Conservation (phyloP, 2,888 invertebrate species). For the Netelia inedita region DNA sequence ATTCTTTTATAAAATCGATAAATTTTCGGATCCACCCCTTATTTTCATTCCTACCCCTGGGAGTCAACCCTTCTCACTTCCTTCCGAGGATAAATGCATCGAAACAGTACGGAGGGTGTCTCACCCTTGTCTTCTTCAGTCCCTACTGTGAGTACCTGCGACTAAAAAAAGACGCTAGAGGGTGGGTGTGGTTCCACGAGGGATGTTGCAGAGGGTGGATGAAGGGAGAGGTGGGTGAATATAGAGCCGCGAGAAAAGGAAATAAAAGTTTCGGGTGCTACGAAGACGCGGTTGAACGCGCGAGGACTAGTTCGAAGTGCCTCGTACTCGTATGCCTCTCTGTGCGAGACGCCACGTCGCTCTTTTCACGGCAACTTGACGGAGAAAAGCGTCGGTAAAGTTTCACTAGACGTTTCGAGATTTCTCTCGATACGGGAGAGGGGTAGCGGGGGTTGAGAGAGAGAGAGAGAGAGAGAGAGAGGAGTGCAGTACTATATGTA, state of each 20-base stretch:
- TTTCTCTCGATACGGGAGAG: constrained; percentile 66
- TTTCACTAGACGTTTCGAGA: constrained; percentile 80
- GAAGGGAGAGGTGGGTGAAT: constrained; percentile 27
- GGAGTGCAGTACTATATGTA: constrained; percentile 3
- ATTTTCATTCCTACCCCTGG: constrained; percentile 48
- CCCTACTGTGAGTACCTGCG: constrained; percentile 35
- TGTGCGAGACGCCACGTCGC: constrained; percentile 48
- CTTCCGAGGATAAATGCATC: constrained; percentile 18
- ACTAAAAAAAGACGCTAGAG: constrained; percentile 14
- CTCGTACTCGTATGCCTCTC: constrained; percentile 65
- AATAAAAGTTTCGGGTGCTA: constrained; percentile 77
- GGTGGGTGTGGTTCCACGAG: constrained; percentile 54
- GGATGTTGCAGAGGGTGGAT: constrained; percentile 61
- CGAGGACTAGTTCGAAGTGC: constrained; percentile 77
- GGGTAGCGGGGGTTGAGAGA: constrained; percentile 6
- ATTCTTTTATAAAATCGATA: not conserved
- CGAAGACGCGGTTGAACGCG: constrained; percentile 68
- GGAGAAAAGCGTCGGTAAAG: constrained; percentile 78
- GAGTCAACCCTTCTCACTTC: constrained; percentile 42
- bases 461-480: too few relatives aligned
- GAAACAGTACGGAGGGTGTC: constrained; percentile 4
- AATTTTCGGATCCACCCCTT: constrained; percentile 45
- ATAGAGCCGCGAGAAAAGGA: constrained; percentile 55
- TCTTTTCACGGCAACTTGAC: constrained; percentile 78
- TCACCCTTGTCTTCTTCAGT: constrained; percentile 61